Evolutionary conservation across 2,888 invertebrate genomes (phyloP), one percentile per base, ranked within the genome.

Genomic region (Merodon equestris): DNA sequence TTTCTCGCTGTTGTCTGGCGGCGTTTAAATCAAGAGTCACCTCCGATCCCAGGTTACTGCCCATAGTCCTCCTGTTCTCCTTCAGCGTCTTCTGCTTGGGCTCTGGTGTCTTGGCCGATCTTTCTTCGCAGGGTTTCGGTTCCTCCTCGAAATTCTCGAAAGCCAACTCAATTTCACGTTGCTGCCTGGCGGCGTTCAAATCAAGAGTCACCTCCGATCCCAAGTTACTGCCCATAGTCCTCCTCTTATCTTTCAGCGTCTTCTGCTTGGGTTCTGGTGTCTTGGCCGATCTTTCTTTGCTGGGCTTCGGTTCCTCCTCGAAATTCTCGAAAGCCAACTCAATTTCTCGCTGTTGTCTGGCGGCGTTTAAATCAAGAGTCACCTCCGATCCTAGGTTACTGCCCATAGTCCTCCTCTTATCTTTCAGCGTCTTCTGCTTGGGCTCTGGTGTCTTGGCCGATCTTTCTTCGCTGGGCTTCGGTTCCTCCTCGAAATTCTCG

Each of bases 261-360:
- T 7, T 1, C 10, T 79, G 73, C 1, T 14, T 38, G 0, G 19
- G 13, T 10, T 60, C 60, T 12, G 79, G 79, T 9, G 79, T 81
- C 13, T 51, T 36, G 0, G 17, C 50, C 4, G 9, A 9, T 14
- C 53, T 50, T 10, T 54, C 19, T 1, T 15, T 10, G 0, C 34
- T 5, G 7, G 50, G 13, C 12, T 50, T 47, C 12, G 77, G 77
- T 9, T 73, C 42, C n/a, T 79, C 77, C 17, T 67, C 17, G 27
- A 77, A 77, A 14, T 77, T 63, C 14, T 63, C 56, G 40, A 77
- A 77, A 9, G 61, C 77, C 17, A 48, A 7, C 36, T 77, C 72
- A 17, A 63, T 48, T 19, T 77, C 77, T 0, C 42, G 14, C 10
- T 58, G 7, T 4, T 45, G 50, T 14, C 73, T 73, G 0, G 40